These are phyloP conservation scores for Stegodyphus dumicola DNA, from an alignment of 1,140 invertebrate species.

Conservation along the genomic window DNA sequence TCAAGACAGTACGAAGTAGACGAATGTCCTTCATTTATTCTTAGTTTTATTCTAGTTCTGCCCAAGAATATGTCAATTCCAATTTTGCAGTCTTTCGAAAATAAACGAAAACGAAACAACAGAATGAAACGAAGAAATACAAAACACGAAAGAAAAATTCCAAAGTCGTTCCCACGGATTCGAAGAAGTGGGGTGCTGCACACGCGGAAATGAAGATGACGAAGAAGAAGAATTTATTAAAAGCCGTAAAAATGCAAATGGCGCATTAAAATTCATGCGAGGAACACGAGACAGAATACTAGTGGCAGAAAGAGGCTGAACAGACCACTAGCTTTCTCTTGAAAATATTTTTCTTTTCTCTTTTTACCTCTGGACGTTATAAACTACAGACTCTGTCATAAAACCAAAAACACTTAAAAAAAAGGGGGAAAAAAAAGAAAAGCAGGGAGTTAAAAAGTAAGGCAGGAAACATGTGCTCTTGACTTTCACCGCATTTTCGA, in stretches of 20 bases:
- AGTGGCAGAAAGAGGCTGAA: not conserved
- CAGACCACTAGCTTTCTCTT: not conserved
- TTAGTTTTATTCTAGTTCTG: too few relatives aligned
- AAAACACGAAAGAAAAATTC: not conserved
- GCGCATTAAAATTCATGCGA: slow-evolving; percentile 51
- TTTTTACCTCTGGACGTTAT: not conserved
- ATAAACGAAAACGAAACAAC: not conserved
- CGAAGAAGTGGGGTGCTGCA: not conserved
- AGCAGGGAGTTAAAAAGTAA: too few relatives aligned
- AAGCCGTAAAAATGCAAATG: slow-evolving; percentile 54
- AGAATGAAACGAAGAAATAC: not conserved
- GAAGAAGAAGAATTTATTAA: slow-evolving; percentile 51
- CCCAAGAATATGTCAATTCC: not conserved
- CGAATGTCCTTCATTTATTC: too few relatives aligned
- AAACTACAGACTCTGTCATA: not conserved
- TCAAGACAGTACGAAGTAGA: too few relatives aligned
- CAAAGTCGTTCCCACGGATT: not conserved
- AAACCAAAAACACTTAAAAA: not conserved
- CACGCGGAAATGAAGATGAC: not conserved
- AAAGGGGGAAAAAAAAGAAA: not conserved
- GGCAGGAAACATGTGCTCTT: too few relatives aligned
- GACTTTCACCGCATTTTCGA: too few relatives aligned
- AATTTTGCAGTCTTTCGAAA: not conserved
- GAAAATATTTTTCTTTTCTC: not conserved
- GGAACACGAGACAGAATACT: not conserved